A percentile compares a stretch with the other conserved stretches of the same genome.
These are phyloP conservation scores for Elgonia sp. DNA, from an alignment of 2,888 invertebrate genomes.

Conservation along the genomic window DNA sequence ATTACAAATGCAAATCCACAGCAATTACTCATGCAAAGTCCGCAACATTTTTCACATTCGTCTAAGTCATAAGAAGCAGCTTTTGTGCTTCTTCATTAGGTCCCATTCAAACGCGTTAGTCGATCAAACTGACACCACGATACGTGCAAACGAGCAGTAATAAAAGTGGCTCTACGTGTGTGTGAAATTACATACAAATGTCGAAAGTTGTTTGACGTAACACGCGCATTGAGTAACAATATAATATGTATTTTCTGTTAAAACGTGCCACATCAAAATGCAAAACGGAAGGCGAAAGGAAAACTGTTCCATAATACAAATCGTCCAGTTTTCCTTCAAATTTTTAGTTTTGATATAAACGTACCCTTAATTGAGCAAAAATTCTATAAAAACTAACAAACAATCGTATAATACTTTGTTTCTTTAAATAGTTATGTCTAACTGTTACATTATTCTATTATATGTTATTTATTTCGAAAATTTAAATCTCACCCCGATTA, in stretches of 20 bases:
- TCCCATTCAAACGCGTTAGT: conserved; percentile 29
- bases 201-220: conserved; percentile 67
- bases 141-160: conserved; percentile 44
- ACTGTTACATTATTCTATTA: too few species aligned
- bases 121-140: conserved; percentile 26
- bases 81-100: conserved; percentile 21
- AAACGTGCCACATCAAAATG: conserved; percentile 3
- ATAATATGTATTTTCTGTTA: conserved; percentile 46
- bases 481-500: too few species aligned
- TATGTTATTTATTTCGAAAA: too few species aligned
- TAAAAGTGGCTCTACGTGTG: conserved; percentile 27
- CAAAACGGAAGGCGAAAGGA: conserved; percentile 3
- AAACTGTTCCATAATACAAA: conserved; percentile 40
- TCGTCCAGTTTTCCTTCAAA: not conserved
- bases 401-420: too few species aligned
- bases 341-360: not conserved
- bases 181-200: conserved; percentile 56
- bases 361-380: not conserved
- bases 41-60: conserved; percentile 6
- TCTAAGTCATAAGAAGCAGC: not conserved
- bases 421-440: too few species aligned
- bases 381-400: too few species aligned
- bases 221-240: conserved; percentile 65
- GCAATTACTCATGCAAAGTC: conserved; percentile 39
- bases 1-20: conserved; percentile 19